Percentiles rank a stretch among this genome's conserved stretches.
Evolutionary conservation across 2,888 invertebrate genomes (phyloP).

Genomic region (Andrena haemorrhoa): DNA sequence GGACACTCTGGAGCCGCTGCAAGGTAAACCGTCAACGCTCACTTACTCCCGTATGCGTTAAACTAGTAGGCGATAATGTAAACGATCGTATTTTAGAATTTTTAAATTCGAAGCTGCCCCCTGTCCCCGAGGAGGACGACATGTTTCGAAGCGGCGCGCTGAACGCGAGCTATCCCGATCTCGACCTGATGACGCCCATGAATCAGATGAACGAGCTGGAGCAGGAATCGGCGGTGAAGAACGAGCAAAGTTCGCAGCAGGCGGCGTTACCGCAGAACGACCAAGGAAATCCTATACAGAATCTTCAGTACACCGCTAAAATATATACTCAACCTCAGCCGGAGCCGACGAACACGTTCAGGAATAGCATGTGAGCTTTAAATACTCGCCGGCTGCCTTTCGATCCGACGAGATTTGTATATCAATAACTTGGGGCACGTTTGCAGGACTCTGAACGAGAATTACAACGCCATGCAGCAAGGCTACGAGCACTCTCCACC

Average conservation of each 20-base stretch:
- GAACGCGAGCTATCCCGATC: slow-evolving; percentile 79
- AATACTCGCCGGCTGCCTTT: background rate
- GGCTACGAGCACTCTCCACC: slow-evolving; percentile 69
- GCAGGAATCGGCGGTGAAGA: slow-evolving; percentile 65
- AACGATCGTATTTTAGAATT: slow-evolving; percentile 84
- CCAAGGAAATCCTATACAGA: slow-evolving; percentile 77
- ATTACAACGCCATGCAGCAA: slow-evolving; percentile 71
- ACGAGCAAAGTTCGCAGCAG: slow-evolving; percentile 65
- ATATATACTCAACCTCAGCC: slow-evolving; percentile 81
- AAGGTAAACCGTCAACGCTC: slow-evolving; percentile 86
- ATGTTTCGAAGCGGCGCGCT: slow-evolving; percentile 78
- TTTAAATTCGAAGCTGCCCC: slow-evolving; percentile 86
- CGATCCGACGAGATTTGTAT: background rate
- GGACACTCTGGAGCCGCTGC: slow-evolving; percentile 94
- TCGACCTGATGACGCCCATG: slow-evolving; percentile 81
- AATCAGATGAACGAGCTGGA: slow-evolving; percentile 76
- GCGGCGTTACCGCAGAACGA: slow-evolving; percentile 74
- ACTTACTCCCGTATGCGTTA: background rate
- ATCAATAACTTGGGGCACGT: background rate
- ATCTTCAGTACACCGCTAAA: slow-evolving; percentile 83
- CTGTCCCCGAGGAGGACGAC: slow-evolving; percentile 88
- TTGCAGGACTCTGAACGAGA: slow-evolving; percentile 70
- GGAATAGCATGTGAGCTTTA: slow-evolving; percentile 78
- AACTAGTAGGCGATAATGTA: background rate
- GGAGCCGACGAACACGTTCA: slow-evolving; percentile 74